These are phyloP conservation scores for Gonioctena quinquepunctata DNA, from an alignment of 1,140 invertebrate genomes.

Conservation along the genomic window DNA sequence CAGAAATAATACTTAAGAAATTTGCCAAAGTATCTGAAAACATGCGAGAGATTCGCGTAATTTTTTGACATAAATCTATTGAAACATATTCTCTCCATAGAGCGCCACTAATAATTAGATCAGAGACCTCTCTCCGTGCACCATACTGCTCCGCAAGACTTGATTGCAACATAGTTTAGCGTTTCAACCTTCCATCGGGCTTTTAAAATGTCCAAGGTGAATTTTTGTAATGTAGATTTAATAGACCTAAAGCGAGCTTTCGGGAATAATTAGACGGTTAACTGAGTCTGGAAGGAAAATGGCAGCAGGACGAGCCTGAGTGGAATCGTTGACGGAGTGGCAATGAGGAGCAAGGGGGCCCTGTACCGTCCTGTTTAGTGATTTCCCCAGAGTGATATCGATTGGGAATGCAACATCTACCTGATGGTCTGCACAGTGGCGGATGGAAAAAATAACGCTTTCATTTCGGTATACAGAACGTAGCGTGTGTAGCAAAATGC, in stretches of 20 bases:
- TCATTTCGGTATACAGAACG: too few species aligned
- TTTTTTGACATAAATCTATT: too few species aligned
- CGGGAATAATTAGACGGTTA: conserved; percentile 22
- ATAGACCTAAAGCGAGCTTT: conserved; percentile 20
- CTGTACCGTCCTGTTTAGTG: conserved; percentile 44
- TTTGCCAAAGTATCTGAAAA: too few species aligned
- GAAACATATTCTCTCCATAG: too few species aligned
- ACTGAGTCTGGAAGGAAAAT: conserved; percentile 19
- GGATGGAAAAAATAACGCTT: neutral
- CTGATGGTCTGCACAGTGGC: conserved; percentile 36
- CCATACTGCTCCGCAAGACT: neutral
- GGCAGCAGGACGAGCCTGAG: conserved; percentile 7
- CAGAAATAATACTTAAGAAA: too few species aligned
- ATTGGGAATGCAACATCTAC: conserved; percentile 48
- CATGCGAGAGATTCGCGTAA: too few species aligned
- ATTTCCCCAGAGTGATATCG: conserved; percentile 51
- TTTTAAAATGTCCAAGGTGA: conserved; percentile 12
- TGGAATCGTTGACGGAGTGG: conserved; percentile 15
- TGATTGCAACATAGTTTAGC: neutral
- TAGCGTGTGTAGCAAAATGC: too few species aligned
- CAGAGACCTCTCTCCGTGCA: neutral
- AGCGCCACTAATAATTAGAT: neutral
- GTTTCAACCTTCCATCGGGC: neutral
- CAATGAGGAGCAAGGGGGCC: conserved; percentile 15
- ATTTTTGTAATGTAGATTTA: conserved; percentile 29